Evolutionary conservation across 2,113 vertebrate genomes (phyloP), one percentile per base, ranked within the genome.

Genomic region (Stictonetta naevosa): DNA sequence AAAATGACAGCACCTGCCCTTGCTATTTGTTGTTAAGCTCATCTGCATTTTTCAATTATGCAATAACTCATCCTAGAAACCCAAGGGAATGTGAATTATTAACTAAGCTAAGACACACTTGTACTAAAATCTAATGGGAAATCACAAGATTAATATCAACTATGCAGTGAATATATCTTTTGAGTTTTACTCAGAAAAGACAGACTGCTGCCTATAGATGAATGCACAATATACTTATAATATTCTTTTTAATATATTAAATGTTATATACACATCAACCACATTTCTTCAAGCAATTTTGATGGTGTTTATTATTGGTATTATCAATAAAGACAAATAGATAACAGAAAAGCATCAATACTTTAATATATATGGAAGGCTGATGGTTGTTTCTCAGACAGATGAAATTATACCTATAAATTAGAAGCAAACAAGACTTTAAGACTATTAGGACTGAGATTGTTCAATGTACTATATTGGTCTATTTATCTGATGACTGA

Each of bases 41-140:
- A 94, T 95, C 89, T 96, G 82, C 94, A 96, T 96, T 93, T 97
- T 97, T 96, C 92, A 96, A 79, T 97, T 96, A 95, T 21, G 28
- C 64, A 75, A 62, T 81, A 95, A 87, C 34, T 93, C 92, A 86
- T 91, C 76, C 76, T 72, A 89, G 76, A 82, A 96, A 94, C 79
- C 40, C 88, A 62, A 52, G 81, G 84, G 88, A 86, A 87, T 0
- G 17, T 80, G 74, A 93, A 92, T 95, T 93, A 97, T 97, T 95
- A 97, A 82, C 75, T 83, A 64, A 87, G 62, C 55, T 73, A 50
- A 89, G 63, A 83, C 67, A 80, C 14, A 64, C 64, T 90, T 80
- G 73, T 77, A 84, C 66, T 74, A 92, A 75, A 92, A 92, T 80
- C 69, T 90, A 83, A 75, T 44, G 62, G 91, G 78, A 92, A 96